Base-by-base conservation (phyloP, 1,140 invertebrate genomes). In the Gryon sp. region DNA sequence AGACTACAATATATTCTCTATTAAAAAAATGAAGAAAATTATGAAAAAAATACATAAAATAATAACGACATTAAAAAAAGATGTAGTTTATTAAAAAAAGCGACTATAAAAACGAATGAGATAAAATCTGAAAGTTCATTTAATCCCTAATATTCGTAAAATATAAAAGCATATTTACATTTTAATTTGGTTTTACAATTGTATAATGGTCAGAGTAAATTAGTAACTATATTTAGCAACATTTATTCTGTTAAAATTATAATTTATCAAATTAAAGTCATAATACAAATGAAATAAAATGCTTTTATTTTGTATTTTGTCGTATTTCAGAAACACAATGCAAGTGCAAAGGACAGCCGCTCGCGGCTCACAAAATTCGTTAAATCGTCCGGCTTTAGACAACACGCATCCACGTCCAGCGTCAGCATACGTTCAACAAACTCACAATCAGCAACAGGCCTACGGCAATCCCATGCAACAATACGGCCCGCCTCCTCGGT, bases 361-460 rank as follows among this genome's bases (percentile, higher is more conserved):
- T 2, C 83, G 88, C 73, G 90, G 90, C 11, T 90, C 90, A 0
- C 88, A 91, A 77, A 89, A 88, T 57, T 89, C 90, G 6, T 63
- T 91, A 41, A 89, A 91, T 65, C 85, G 88, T 30, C 85, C 88
- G 4, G 59, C 30, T 8, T 50, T 83, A 22, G 78, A 84, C 11
- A 2, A 63, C 0, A 80, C 50, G 14, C 83, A 89, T 66, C 69
- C 68, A 4, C 83, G 91, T n/a, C 91, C 91, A 0, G 87, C 90
- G 4, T 92, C 91, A 0, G 91, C 91, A 0, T 90, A 92, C 41
- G 83, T 92, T 4, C 70, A n/a, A n/a, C n/a, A 75, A 15, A 84
- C 90, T 1, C 89, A 86, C 48, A 69, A 65, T 5, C 88, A 82
- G 3, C 84, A 83, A 15, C 82, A 83, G 5, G 14, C 57, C 18